Base-by-base conservation (phyloP, 2,113 vertebrate species). In the Colinus virginianus region DNA sequence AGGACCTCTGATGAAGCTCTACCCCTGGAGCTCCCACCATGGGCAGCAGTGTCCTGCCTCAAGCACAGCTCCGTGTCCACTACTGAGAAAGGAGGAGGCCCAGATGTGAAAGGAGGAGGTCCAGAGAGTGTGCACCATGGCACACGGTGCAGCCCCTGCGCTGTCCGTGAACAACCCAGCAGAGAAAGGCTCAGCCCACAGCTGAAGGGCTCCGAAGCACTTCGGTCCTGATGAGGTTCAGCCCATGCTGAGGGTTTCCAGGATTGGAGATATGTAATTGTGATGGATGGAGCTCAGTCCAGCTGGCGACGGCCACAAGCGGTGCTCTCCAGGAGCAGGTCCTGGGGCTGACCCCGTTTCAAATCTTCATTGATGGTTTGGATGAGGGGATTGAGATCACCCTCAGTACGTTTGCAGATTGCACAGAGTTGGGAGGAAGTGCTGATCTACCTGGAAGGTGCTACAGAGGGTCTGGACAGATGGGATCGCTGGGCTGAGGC, bases 21-120 rank as follows among this genome's bases (percentile, higher is more conserved):
- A 15, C 13, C 21, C 6, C 30, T 18, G 36, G 6, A 49, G 32
- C 42, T 83, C 56, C 28, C 32, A 5, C 48, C 40, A 11, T 0
- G 4, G 48, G 59, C 49, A 59, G 80, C 3, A 1, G 18, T 2
- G 30, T 58, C 20, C 32, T 71, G 48, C 43, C 43, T 40, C 42
- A 0, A 4, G 5, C 40, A 3, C 7, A 23, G 58, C 3, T 34
- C 48, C 17, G 20, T 6, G 11, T 2, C 20, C n/a, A 49, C 40
- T 5, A 30, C 5, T 0, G 20, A 45, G 16, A 13, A 51, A 79
- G 20, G 55, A 56, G 55, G 26, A 56, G 17, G 55, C 4, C 45
- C 45, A 46, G 45, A 43, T 13, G 45, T 18, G 45, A 46, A 20
- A 46, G 45, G 45, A 46, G 40, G 40, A 40, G 40, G 40, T 11